These are phyloP conservation scores for Chorisops tibialis DNA, from an alignment of 2,888 invertebrate species.

Conservation along the genomic window DNA sequence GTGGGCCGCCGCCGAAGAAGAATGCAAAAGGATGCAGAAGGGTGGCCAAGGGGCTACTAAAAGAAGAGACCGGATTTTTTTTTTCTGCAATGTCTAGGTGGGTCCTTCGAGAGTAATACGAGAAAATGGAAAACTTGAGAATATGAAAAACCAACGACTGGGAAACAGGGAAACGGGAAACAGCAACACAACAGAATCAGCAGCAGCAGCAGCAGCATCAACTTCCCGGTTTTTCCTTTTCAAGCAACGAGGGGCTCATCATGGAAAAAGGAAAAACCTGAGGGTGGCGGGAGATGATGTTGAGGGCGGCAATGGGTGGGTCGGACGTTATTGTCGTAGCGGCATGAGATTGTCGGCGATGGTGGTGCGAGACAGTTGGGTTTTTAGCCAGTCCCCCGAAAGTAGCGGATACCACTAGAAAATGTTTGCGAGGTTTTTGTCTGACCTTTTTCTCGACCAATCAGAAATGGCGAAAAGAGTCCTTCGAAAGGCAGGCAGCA, in stretches of 20 bases:
- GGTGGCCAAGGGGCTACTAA: neutral
- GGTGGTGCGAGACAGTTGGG: neutral
- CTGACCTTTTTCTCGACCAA: conserved; percentile 32
- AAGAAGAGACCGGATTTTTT: no score
- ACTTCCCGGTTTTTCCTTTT: no score
- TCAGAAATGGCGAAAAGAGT: conserved; percentile 27
- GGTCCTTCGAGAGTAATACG: conserved; percentile 9
- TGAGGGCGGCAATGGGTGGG: neutral
- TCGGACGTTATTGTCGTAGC: neutral
- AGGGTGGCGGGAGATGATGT: neutral
- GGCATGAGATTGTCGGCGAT: no score
- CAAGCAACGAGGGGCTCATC: no score
- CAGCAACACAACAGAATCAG: no score
- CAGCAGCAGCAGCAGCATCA: no score
- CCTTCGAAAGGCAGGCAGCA: neutral
- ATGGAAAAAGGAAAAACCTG: no score
- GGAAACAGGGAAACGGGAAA: conserved; percentile 1
- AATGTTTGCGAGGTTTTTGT: conserved; percentile 21
- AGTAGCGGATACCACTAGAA: conserved; percentile 20
- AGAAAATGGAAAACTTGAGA: conserved; percentile 24
- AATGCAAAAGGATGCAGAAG: neutral
- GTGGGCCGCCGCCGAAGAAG: no score
- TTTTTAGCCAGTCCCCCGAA: conserved; percentile 21
- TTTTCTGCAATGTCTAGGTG: neutral
- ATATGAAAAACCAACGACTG: conserved; percentile 6